A percentile compares a stretch with the other conserved stretches of the same genome.
These are phyloP conservation scores for Drosophila ogumai DNA, from an alignment of 1,140 invertebrate species.

Conservation along the genomic window DNA sequence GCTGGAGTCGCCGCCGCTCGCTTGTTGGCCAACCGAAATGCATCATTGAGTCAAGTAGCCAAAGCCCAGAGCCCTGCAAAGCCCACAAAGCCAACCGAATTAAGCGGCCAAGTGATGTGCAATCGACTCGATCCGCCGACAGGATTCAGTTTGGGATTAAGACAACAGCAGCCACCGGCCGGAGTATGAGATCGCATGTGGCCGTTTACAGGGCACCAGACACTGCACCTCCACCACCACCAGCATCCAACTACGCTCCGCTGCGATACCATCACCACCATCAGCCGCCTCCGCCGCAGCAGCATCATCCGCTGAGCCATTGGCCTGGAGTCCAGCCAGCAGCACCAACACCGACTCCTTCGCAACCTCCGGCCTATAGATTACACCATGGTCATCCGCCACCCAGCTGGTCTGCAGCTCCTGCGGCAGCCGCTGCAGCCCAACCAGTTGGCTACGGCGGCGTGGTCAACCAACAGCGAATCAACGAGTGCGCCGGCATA, in stretches of 20 bases:
- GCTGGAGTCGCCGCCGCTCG: conserved; percentile 31
- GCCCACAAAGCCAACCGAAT: conserved; percentile 27
- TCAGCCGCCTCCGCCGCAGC: conserved; percentile 9
- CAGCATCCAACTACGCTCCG: conserved; percentile 35
- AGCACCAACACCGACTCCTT: conserved; percentile 9
- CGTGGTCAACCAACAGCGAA: conserved; percentile 75
- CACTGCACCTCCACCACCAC: conserved; percentile 33
- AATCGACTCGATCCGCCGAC: conserved; percentile 44
- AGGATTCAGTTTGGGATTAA: conserved; percentile 48
- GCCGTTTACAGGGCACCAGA: conserved; percentile 74
- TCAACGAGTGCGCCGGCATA: conserved; percentile 88
- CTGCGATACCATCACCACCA: conserved; percentile 48
- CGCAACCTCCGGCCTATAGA: conserved; percentile 10
- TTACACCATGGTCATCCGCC: conserved; percentile 28
- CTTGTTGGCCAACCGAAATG: conserved; percentile 47
- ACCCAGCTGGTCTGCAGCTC: conserved; percentile 24
- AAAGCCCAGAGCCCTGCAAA: not conserved
- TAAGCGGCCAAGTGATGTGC: conserved; percentile 76
- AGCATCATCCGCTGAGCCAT: conserved; percentile 29
- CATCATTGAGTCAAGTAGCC: conserved; percentile 62
- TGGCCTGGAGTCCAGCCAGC: conserved; percentile 25
- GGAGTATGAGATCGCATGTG: conserved; percentile 81
- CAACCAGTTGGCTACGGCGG: conserved; percentile 23
- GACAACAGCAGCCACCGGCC: conserved; percentile 45
- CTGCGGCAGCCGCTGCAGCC: conserved; percentile 8